Evolutionary conservation across 2,113 vertebrate species (phyloP).

Genomic region (Cheirogaleus medius): DNA sequence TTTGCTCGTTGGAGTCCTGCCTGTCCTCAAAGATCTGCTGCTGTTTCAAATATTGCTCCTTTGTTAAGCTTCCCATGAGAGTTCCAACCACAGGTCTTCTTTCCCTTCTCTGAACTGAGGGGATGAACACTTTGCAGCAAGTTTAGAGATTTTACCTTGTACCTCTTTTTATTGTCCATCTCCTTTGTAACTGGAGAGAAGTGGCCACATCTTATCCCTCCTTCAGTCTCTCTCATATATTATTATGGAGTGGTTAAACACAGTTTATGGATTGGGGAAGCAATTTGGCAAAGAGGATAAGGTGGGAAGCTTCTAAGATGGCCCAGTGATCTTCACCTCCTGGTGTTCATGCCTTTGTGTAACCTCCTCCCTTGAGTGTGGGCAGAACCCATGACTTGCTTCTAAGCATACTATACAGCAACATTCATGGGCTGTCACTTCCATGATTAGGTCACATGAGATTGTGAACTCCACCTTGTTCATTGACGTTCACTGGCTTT

Average conservation of each 20-base stretch:
- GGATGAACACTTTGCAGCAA: background rate
- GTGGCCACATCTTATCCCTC: background rate
- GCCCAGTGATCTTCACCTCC: rapidly evolving
- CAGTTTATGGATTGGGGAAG: background rate
- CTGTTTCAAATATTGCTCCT: background rate
- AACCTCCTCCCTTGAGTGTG: background rate
- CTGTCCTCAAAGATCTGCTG: background rate
- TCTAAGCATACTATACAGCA: background rate
- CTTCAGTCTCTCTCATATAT: background rate
- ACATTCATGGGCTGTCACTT: background rate
- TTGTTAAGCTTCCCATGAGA: background rate
- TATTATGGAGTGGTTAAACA: background rate
- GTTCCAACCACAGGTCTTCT: background rate
- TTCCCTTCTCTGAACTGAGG: background rate
- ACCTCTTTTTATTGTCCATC: background rate
- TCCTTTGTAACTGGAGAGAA: background rate
- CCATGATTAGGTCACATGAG: background rate
- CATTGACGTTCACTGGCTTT: background rate
- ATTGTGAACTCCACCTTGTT: background rate
- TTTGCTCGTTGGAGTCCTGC: background rate
- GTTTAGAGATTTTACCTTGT: background rate
- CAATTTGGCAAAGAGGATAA: background rate
- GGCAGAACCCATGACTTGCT: background rate
- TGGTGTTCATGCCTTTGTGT: background rate
- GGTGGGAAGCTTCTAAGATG: background rate